Percentiles rank a stretch among this genome's conserved stretches.
These are phyloP conservation scores for Heliconius himera DNA, from an alignment of 1,140 invertebrate species.

Conservation along the genomic window DNA sequence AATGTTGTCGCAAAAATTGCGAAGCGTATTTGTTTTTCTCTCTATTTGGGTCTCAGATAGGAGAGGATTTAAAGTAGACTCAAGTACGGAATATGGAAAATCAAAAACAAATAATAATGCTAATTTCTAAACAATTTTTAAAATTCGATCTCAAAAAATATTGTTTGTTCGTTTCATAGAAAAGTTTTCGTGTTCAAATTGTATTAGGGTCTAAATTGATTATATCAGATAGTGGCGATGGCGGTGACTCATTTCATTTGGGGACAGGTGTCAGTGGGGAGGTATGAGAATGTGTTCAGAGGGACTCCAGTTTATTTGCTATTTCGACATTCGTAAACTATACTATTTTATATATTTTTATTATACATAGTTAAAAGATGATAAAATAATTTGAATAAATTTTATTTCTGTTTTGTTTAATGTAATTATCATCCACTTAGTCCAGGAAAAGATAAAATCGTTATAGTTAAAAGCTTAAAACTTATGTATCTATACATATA, in stretches of 20 bases:
- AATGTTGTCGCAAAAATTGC: no score
- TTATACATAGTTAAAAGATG: no score
- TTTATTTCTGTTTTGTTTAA: no score
- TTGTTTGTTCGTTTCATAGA: constrained; percentile 17
- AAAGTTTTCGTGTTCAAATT: constrained; percentile 33
- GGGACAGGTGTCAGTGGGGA: constrained; percentile 31
- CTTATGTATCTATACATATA: no score
- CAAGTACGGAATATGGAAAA: neutral
- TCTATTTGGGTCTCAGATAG: no score
- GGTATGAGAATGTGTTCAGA: constrained; percentile 36
- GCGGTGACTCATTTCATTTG: constrained; percentile 39
- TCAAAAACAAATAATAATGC: neutral
- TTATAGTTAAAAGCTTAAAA: no score
- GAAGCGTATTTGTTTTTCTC: no score
- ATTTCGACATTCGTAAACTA: neutral
- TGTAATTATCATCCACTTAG: no score
- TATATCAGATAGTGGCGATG: constrained; percentile 31
- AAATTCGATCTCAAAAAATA: neutral
- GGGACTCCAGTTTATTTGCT: constrained; percentile 30
- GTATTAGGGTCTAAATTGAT: constrained; percentile 39
- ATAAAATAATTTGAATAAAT: no score
- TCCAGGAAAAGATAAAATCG: no score
- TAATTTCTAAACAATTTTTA: neutral
- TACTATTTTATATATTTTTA: no score
- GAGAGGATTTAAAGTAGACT: neutral